Evolutionary conservation across 2,797 vertebrate species (phyloP).

Genomic region (Parauchenoglanis ngamensis): DNA sequence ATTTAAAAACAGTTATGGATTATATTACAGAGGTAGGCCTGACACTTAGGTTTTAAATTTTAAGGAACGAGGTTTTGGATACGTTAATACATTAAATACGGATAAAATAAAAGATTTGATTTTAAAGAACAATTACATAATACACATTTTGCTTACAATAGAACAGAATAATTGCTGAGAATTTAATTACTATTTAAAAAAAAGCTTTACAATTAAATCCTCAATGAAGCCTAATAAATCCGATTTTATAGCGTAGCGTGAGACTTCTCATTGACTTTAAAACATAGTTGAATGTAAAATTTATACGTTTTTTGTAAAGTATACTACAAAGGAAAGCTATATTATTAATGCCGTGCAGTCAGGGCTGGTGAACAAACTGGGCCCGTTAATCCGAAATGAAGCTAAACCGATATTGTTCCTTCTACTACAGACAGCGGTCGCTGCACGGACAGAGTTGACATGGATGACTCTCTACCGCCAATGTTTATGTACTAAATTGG

Average conservation of each 20-base stretch:
- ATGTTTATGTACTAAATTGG: conserved; percentile 64
- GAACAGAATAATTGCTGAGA: background rate
- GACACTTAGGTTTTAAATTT: background rate
- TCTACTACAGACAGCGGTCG: conserved; percentile 68
- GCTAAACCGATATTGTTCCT: conserved; percentile 69
- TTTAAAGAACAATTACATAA: background rate
- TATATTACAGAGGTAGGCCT: background rate
- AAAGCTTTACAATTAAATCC: background rate
- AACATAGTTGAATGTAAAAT: background rate
- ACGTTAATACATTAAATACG: background rate
- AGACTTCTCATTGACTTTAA: background rate
- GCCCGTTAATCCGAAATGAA: conserved; percentile 40
- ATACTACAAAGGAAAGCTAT: background rate
- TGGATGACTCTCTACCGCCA: conserved; percentile 71
- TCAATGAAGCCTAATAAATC: background rate
- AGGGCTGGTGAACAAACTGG: background rate
- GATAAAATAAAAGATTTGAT: background rate
- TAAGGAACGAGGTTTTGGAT: background rate
- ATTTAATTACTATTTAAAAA: background rate
- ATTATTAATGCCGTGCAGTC: background rate
- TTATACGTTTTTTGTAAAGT: background rate
- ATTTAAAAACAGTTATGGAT: background rate
- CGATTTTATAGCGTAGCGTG: background rate
- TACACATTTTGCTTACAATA: background rate
- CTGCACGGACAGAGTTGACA: conserved; percentile 74